phyloP scores from a whole-genome alignment of 2,888 invertebrate species.

The Andricus curvator region DNA sequence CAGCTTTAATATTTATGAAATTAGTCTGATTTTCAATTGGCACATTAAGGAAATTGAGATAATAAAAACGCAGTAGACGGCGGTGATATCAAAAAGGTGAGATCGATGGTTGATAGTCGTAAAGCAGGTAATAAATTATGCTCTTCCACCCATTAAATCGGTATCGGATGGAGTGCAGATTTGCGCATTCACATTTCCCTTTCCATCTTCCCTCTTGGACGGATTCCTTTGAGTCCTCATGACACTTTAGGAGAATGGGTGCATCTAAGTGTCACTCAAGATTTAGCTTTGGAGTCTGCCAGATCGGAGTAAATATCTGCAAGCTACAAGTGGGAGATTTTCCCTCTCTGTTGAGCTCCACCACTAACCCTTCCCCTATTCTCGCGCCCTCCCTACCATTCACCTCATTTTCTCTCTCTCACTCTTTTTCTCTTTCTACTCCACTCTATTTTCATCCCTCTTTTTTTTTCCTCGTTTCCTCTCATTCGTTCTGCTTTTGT shows the following conservation, averaged over 20 bases:
- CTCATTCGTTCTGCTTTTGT: conserved; percentile 46
- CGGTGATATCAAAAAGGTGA: background rate
- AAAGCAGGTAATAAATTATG: conserved; percentile 42
- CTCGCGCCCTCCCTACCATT: conserved; percentile 45
- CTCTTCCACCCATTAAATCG: conserved; percentile 33
- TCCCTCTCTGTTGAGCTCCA: conserved; percentile 54
- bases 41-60: background rate
- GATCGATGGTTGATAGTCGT: background rate
- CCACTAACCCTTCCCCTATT: conserved; percentile 55
- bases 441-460: conserved; percentile 40
- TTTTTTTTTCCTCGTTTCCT: conserved; percentile 39
- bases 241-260: conserved; percentile 40
- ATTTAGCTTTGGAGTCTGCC: conserved; percentile 65
- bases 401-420: conserved; percentile 48
- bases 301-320: conserved; percentile 73
- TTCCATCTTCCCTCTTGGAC: conserved; percentile 33
- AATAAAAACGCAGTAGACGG: background rate
- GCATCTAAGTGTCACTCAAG: conserved; percentile 68
- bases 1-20: too few species aligned
- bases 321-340: conserved; percentile 76
- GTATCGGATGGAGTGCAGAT: conserved; percentile 23
- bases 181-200: conserved; percentile 34
- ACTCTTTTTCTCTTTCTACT: conserved; percentile 21
- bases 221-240: conserved; percentile 44
- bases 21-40: too few species aligned